These are phyloP conservation scores for Cerastis leucographa DNA, from an alignment of 2,888 invertebrate genomes.

Conservation along the genomic window DNA sequence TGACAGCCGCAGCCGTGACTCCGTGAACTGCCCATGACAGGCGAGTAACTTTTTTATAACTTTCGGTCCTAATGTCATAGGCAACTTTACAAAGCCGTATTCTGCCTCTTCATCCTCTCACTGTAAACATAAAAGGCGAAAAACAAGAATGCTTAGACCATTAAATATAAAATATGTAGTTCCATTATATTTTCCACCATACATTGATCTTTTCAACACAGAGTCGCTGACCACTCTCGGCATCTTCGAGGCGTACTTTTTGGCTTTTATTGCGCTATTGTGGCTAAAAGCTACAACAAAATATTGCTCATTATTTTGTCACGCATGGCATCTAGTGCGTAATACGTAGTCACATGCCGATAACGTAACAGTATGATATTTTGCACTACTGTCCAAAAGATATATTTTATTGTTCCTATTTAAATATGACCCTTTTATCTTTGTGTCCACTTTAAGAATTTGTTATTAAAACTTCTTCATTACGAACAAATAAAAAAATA, in stretches of 20 bases:
- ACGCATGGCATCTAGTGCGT: neutral
- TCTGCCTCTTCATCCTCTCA: neutral
- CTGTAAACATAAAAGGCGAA: neutral
- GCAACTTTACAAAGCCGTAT: neutral
- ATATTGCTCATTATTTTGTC: neutral
- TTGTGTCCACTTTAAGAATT: neutral
- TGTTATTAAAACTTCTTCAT: neutral
- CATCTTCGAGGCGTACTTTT: neutral
- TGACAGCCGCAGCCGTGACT: slow-evolving; percentile 1
- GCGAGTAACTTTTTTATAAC: neutral
- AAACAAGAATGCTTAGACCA: neutral
- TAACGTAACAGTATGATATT: neutral
- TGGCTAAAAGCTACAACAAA: neutral
- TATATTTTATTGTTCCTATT: neutral
- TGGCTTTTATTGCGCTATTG: neutral
- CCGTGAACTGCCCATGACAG: neutral
- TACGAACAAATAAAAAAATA: neutral
- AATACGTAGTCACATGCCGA: neutral
- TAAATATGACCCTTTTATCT: neutral
- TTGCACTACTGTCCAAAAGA: neutral
- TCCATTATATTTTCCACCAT: neutral
- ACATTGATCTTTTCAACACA: neutral
- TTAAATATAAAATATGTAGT: neutral
- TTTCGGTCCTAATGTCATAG: neutral
- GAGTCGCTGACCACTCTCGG: neutral